Evolutionary conservation across 2,797 vertebrate species (phyloP).

Genomic region (Euthynnus affinis): DNA sequence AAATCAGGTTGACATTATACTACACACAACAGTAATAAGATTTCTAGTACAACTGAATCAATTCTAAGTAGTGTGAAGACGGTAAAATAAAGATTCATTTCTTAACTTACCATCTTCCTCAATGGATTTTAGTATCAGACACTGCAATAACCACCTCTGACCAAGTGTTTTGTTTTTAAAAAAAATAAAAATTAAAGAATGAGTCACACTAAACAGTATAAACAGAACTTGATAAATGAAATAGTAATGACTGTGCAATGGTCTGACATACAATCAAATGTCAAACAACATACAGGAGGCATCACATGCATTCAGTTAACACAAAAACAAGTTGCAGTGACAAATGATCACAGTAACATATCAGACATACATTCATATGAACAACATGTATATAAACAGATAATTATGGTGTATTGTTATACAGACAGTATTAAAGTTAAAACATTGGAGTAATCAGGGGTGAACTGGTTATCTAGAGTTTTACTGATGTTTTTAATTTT

Average conservation of each 20-base stretch:
- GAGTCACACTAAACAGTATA: slow-evolving; percentile 7
- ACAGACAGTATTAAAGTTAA: slow-evolving; percentile 37
- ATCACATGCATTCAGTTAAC: slow-evolving; percentile 44
- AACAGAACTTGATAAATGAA: slow-evolving; percentile 37
- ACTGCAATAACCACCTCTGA: slow-evolving; percentile 39
- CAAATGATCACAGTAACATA: slow-evolving; percentile 21
- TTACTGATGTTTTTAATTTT: not conserved
- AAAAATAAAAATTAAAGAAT: slow-evolving; percentile 23
- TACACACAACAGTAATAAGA: not conserved
- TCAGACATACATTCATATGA: slow-evolving; percentile 29
- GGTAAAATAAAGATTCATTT: slow-evolving; percentile 13
- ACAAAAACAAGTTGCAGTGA: slow-evolving; percentile 26
- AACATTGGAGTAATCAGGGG: slow-evolving; percentile 26
- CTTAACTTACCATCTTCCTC: slow-evolving; percentile 54
- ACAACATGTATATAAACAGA: slow-evolving; percentile 48
- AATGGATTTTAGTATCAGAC: slow-evolving; percentile 55
- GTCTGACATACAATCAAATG: slow-evolving; percentile 36
- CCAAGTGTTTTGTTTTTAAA: slow-evolving; percentile 7
- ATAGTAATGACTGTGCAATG: slow-evolving; percentile 36
- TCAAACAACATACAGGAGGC: slow-evolving; percentile 41
- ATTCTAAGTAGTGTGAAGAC: slow-evolving; percentile 12
- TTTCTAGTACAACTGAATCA: slow-evolving; percentile 28
- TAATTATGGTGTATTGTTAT: slow-evolving; percentile 19
- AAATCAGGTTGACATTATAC: not conserved
- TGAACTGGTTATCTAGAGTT: slow-evolving; percentile 49